Evolutionary conservation across 2,888 invertebrate species (phyloP).

Genomic region (Mystacides longicornis): DNA sequence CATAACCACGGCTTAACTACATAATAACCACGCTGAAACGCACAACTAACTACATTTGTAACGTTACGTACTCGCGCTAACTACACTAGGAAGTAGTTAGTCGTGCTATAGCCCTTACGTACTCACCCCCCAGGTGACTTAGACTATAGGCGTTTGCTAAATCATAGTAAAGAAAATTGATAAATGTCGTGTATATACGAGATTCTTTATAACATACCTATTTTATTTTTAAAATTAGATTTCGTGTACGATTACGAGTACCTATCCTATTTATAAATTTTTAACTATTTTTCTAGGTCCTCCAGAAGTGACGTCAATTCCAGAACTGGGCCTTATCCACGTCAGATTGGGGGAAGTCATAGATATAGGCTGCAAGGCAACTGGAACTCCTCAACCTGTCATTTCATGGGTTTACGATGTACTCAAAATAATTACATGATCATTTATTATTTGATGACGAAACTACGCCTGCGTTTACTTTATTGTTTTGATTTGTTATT

Average conservation of each 20-base stretch:
- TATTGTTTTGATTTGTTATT: constrained; percentile 16
- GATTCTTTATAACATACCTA: too few relatives aligned
- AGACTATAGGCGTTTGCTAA: too few relatives aligned
- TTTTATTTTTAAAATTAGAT: neutral
- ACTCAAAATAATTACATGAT: constrained; percentile 15
- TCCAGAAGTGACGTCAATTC: constrained; percentile 59
- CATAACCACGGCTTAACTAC: too few relatives aligned
- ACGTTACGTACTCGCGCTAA: too few relatives aligned
- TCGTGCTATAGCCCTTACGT: too few relatives aligned
- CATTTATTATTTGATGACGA: neutral
- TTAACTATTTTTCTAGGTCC: constrained; percentile 46
- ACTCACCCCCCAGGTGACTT: too few relatives aligned
- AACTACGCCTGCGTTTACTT: neutral
- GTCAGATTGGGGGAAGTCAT: constrained; percentile 68
- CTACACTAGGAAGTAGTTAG: too few relatives aligned
- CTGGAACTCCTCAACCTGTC: constrained; percentile 65
- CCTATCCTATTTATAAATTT: neutral
- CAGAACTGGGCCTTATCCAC: constrained; percentile 63
- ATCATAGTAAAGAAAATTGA: too few relatives aligned
- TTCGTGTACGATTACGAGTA: neutral
- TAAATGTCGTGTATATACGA: too few relatives aligned
- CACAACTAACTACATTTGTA: too few relatives aligned
- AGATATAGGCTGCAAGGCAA: constrained; percentile 63
- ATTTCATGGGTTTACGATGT: constrained; percentile 62
- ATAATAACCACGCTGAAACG: too few relatives aligned